Percentiles rank a stretch among this genome's conserved stretches.
These are phyloP conservation scores for Dipodomys spectabilis DNA, from an alignment of 2,113 vertebrate genomes.

Conservation along the genomic window DNA sequence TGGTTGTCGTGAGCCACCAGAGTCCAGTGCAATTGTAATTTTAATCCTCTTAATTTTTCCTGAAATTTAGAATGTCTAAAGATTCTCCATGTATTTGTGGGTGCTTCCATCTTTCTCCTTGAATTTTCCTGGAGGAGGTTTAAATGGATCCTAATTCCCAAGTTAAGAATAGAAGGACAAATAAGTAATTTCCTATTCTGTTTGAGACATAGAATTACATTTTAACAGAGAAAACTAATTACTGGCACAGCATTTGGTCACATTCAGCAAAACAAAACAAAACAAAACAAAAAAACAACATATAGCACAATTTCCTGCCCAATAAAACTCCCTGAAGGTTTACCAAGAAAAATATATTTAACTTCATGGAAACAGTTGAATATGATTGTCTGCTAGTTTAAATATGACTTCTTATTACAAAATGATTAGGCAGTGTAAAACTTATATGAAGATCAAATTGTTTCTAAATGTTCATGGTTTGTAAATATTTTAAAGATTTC, in stretches of 20 bases:
- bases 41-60: too few relatives aligned
- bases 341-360: slow-evolving; percentile 76
- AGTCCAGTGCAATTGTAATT: too few relatives aligned
- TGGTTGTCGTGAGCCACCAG: too few relatives aligned
- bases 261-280: slow-evolving; percentile 80
- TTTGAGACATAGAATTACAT: slow-evolving; percentile 48
- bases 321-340: slow-evolving; percentile 81
- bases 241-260: slow-evolving; percentile 66
- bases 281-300: neutral
- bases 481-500: slow-evolving; percentile 79
- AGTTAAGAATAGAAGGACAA: neutral
- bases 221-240: slow-evolving; percentile 38
- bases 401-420: slow-evolving; percentile 77
- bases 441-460: neutral
- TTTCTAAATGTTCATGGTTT: slow-evolving; percentile 60
- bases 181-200: slow-evolving; percentile 65
- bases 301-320: slow-evolving; percentile 81
- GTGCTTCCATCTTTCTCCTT: too few relatives aligned
- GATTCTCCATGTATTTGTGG: too few relatives aligned
- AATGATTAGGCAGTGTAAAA: slow-evolving; percentile 75
- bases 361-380: slow-evolving; percentile 75
- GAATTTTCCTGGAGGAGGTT: too few relatives aligned
- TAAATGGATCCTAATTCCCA: neutral
- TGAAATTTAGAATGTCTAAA: too few relatives aligned
- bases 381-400: slow-evolving; percentile 86